Conservation (phyloP, 2,113 vertebrate genomes). For the Pseudolaguvia tuberculata region DNA sequence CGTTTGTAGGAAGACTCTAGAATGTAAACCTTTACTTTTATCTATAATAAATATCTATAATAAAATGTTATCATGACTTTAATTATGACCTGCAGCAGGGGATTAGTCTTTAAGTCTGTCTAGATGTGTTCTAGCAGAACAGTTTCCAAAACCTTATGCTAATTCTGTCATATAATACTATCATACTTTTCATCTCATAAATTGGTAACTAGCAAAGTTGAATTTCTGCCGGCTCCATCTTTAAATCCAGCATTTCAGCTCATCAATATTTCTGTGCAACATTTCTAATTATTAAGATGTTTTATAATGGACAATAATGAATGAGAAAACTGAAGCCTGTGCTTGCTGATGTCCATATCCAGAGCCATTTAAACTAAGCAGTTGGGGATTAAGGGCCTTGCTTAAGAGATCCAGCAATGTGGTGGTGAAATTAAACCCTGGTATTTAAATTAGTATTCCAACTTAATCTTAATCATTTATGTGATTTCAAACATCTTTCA, state of each 20-base stretch:
- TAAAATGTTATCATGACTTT: too few relatives aligned
- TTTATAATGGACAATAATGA: neutral
- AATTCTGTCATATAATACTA: neutral
- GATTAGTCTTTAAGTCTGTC: neutral
- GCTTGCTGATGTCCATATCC: too few relatives aligned
- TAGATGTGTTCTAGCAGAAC: neutral
- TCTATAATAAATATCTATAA: too few relatives aligned
- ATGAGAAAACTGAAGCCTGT: neutral
- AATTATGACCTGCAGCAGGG: too few relatives aligned
- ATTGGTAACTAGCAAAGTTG: neutral
- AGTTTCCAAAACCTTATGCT: neutral
- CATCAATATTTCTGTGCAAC: neutral
- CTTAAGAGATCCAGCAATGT: too few relatives aligned
- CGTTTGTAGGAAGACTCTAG: neutral
- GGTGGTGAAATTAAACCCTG: too few relatives aligned
- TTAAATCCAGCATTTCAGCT: neutral
- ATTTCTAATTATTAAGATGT: neutral
- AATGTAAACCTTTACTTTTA: too few relatives aligned
- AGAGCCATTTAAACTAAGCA: too few relatives aligned
- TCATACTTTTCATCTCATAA: neutral
- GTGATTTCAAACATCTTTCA: too few relatives aligned
- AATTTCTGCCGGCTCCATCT: neutral
- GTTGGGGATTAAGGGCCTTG: too few relatives aligned
- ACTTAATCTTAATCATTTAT: too few relatives aligned
- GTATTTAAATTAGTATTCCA: too few relatives aligned